Conservation (phyloP, 2,888 invertebrate genomes). For the Drosophila neotestacea region DNA sequence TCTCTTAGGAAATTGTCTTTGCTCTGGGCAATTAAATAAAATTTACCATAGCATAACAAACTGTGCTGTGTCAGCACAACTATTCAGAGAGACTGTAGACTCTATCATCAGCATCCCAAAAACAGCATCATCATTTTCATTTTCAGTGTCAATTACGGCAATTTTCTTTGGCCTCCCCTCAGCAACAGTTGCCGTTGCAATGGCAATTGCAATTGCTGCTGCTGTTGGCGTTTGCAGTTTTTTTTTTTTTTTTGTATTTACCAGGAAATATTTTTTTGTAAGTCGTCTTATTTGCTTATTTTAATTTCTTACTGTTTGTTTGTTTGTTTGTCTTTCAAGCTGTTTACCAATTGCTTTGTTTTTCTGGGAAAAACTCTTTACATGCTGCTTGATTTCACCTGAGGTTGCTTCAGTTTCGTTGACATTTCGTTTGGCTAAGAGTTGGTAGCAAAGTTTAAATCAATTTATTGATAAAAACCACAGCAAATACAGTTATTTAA, state of each 20-base stretch:
- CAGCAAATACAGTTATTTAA: conserved; percentile 8
- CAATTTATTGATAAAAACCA: conserved; percentile 17
- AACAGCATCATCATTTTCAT: conserved; percentile 60
- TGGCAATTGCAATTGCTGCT: conserved; percentile 27
- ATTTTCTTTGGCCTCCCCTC: conserved; percentile 30
- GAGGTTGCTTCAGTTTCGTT: conserved; percentile 18
- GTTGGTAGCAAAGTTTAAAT: conserved; percentile 21
- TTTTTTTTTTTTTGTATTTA: conserved; percentile 45
- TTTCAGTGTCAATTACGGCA: conserved; percentile 69
- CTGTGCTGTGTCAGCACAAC: conserved; percentile 59
- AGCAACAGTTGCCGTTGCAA: conserved; percentile 20
- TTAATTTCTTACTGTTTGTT: conserved; percentile 18
- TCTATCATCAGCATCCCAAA: conserved; percentile 29
- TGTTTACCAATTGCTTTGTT: conserved; percentile 56
- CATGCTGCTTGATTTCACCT: conserved; percentile 23
- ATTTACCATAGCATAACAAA: conserved; percentile 36
- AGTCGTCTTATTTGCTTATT: conserved; percentile 20
- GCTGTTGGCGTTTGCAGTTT: conserved; percentile 13
- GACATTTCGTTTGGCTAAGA: conserved; percentile 3
- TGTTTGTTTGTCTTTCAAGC: conserved; percentile 40
- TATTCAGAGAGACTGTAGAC: background rate
- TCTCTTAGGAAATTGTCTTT: conserved; percentile 6
- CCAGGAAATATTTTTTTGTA: conserved; percentile 53
- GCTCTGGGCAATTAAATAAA: conserved; percentile 56
- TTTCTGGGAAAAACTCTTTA: conserved; percentile 49